Evolutionary conservation across 2,888 invertebrate genomes (phyloP), one percentile per base, ranked within the genome.

Genomic region (Dicranocentrus wangi): DNA sequence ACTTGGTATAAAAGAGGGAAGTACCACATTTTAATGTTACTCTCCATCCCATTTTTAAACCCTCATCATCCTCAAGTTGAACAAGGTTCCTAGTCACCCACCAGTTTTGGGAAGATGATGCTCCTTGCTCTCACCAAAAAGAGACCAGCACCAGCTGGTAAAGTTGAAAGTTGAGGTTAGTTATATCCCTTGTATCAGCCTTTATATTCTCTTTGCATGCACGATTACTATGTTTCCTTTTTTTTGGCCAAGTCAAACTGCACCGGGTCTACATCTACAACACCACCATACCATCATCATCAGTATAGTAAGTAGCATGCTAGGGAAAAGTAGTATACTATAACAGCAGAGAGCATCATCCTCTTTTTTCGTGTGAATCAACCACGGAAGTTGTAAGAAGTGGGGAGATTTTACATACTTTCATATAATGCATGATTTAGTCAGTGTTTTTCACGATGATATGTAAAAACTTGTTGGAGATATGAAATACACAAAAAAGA

Each of bases 121-220:
- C 10, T 32, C 5, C 32, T 7, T 32, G 32, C 32, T n/a, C n/a
- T n/a, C n/a, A n/a, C n/a, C n/a, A 17, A 39, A 39, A 39, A 39
- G 55, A 5, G 25, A 53, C 28, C 19, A 63, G 55, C 61, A 75
- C 32, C 55, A 66, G 43, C 65, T 43, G 53, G 23, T 15, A 73
- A 71, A 65, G 73, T 73, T 73, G 73, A 73, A 73, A 73, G 47
- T 73, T 73, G 73, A 73, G 73, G 73, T 73, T 65, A 53, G 61
- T 61, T 61, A 51, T 72, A 71, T 61, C 51, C 32, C 32, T 17
- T 61, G 61, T 47, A 42, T 63, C 51, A 51, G 51, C 19, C 51
- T n/a, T 51, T 17, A n/a, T 19, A 17, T 55, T 55, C n/a, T 8
- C 55, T 61, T 39, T 19, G 8, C 61, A 61, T 32, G 43, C 43